Conservation (phyloP, 2,888 invertebrate genomes). For the Gisinianus flammeolus region DNA sequence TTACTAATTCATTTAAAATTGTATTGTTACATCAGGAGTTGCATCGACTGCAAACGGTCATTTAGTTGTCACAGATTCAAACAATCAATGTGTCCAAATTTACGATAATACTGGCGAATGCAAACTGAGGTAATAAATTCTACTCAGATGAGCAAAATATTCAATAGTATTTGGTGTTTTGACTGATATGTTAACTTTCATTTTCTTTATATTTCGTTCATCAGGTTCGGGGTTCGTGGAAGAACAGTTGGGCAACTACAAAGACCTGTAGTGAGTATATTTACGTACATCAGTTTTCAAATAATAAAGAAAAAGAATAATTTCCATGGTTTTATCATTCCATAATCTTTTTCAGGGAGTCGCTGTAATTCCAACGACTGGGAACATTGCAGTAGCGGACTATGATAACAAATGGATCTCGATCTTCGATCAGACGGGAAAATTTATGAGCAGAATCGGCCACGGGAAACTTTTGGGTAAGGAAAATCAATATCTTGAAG, state of each 20-base stretch:
- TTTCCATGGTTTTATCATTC: too few relatives aligned
- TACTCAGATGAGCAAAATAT: too few relatives aligned
- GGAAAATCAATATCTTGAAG: neutral
- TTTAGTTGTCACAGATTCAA: slow-evolving; percentile 80
- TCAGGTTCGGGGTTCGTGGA: slow-evolving; percentile 63
- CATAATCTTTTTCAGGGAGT: too few relatives aligned
- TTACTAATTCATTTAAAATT: too few relatives aligned
- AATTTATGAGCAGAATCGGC: slow-evolving; percentile 64
- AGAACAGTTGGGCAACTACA: slow-evolving; percentile 65
- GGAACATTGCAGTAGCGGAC: slow-evolving; percentile 64
- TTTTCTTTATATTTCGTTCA: neutral
- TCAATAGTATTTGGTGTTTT: too few relatives aligned
- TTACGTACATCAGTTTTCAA: too few relatives aligned
- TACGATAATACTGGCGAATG: slow-evolving; percentile 74
- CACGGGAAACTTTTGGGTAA: slow-evolving; percentile 63
- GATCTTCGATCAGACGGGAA: slow-evolving; percentile 64
- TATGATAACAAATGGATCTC: slow-evolving; percentile 66
- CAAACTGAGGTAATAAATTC: slow-evolving; percentile 61
- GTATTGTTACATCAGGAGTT: slow-evolving; percentile 65
- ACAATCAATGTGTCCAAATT: slow-evolving; percentile 98
- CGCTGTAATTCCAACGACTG: slow-evolving; percentile 62
- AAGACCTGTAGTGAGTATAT: too few relatives aligned
- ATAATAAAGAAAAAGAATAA: too few relatives aligned
- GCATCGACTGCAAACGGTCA: slow-evolving; percentile 62
- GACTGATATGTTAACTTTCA: too few relatives aligned